These are phyloP conservation scores for Brachionus asplanchnoidis DNA, from an alignment of 1,140 invertebrate species.

Conservation along the genomic window DNA sequence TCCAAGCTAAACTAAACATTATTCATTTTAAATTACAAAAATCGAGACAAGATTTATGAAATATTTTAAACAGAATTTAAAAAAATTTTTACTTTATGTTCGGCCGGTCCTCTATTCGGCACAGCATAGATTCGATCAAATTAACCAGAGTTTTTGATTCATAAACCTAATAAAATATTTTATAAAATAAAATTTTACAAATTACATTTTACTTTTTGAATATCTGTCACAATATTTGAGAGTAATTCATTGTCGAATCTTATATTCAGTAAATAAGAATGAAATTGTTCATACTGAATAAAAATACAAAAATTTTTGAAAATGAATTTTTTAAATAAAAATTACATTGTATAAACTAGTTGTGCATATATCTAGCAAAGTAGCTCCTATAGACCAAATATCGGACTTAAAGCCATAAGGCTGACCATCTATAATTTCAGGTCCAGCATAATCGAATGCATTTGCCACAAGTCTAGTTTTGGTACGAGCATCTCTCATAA, in stretches of 20 bases:
- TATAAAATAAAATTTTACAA: not conserved
- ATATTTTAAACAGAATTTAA: not conserved
- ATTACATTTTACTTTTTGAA: not conserved
- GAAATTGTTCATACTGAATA: constrained; percentile 12
- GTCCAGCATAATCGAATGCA: constrained; percentile 29
- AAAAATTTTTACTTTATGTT: constrained; percentile 14
- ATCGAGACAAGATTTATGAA: no score
- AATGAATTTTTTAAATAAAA: not conserved
- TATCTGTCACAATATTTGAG: not conserved
- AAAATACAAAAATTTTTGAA: not conserved
- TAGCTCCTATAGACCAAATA: constrained; percentile 18
- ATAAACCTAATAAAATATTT: not conserved
- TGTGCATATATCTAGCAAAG: constrained; percentile 8
- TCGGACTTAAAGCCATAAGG: not conserved
- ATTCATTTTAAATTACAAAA: no score
- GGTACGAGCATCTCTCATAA: constrained; percentile 17
- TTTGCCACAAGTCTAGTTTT: not conserved
- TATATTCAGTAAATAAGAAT: constrained; percentile 13
- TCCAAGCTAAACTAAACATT: no score
- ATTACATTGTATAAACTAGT: constrained; percentile 16
- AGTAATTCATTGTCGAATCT: constrained; percentile 14
- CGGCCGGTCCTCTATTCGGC: not conserved
- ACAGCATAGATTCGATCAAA: not conserved
- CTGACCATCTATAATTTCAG: constrained; percentile 26
- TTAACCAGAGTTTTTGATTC: not conserved